A percentile compares a stretch with the other conserved stretches of the same genome.
Evolutionary conservation across 2,888 invertebrate genomes (phyloP).

Genomic region (Tetheella fluctuosa): DNA sequence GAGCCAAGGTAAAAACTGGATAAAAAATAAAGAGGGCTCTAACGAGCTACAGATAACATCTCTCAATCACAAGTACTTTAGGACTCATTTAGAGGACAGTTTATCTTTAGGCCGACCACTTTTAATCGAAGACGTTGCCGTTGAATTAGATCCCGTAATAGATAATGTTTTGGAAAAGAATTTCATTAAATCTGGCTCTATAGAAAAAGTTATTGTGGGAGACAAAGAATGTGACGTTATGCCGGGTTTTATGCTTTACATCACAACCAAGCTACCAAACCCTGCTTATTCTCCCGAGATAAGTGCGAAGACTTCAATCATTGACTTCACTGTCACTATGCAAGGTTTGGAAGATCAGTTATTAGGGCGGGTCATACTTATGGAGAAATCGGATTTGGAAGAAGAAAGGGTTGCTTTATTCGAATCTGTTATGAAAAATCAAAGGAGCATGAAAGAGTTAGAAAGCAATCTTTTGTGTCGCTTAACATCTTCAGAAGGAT

Average conservation of each 20-base stretch:
- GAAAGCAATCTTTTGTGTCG: constrained; percentile 96
- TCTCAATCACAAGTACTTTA: constrained; percentile 97
- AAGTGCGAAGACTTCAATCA: constrained; percentile 97
- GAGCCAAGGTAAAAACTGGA: constrained; percentile 99
- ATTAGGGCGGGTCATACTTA: constrained; percentile 95
- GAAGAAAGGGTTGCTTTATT: constrained; percentile 96
- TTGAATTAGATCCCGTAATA: constrained; percentile 97
- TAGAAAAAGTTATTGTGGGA: constrained; percentile 96
- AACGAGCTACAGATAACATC: constrained; percentile 97
- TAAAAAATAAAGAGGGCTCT: constrained; percentile 94
- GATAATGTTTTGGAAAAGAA: constrained; percentile 99
- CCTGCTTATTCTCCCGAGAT: constrained; percentile 98
- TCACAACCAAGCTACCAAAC: constrained; percentile 98
- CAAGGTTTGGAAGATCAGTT: constrained; percentile 97
- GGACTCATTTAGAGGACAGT: constrained; percentile 95
- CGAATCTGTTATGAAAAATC: constrained; percentile 98
- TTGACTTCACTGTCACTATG: constrained; percentile 99
- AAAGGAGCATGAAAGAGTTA: constrained; percentile 97
- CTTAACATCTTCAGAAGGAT: constrained; percentile 96
- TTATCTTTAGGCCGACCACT: constrained; percentile 94
- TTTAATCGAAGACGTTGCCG: constrained; percentile 96
- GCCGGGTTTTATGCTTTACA: constrained; percentile 97
- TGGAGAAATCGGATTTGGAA: constrained; percentile 98
- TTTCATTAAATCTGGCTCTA: constrained; percentile 98
- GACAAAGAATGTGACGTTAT: constrained; percentile 99